Percentiles rank a stretch among this genome's conserved stretches.
Conservation (phyloP, 2,113 vertebrate species). For the Vulpes lagopus region DNA sequence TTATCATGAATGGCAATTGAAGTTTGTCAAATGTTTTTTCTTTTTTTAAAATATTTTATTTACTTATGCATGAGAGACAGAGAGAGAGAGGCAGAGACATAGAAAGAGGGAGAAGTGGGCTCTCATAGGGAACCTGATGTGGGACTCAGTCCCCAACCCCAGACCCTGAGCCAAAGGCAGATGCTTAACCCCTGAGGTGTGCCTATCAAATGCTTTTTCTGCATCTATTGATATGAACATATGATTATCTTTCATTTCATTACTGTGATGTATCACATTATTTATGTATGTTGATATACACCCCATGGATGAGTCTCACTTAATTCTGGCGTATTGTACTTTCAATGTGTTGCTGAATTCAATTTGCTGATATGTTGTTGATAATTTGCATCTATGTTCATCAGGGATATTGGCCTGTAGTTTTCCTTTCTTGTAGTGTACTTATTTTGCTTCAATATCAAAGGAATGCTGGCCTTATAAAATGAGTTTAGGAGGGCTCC, state of each 20-base stretch:
- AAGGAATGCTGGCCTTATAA: not conserved
- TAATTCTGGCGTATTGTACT: not conserved
- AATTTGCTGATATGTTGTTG: not conserved
- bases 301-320: not conserved
- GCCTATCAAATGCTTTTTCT: not conserved
- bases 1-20: not conserved
- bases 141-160: too few species aligned
- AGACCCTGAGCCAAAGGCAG: too few species aligned
- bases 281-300: not conserved
- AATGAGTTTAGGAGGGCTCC: not conserved
- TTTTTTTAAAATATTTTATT: too few species aligned
- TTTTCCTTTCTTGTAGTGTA: not conserved
- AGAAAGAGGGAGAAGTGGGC: too few species aligned
- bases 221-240: not conserved
- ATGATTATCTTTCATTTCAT: not conserved
- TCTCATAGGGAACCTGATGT: too few species aligned
- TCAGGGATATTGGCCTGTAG: not conserved
- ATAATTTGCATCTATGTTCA: not conserved
- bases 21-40: not conserved
- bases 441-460: not conserved
- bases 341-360: not conserved
- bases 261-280: not conserved
- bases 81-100: too few species aligned
- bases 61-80: too few species aligned
- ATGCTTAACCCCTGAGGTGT: too few species aligned